Base-by-base conservation (phyloP, 2,888 invertebrate species). In the Pterostichus niger region DNA sequence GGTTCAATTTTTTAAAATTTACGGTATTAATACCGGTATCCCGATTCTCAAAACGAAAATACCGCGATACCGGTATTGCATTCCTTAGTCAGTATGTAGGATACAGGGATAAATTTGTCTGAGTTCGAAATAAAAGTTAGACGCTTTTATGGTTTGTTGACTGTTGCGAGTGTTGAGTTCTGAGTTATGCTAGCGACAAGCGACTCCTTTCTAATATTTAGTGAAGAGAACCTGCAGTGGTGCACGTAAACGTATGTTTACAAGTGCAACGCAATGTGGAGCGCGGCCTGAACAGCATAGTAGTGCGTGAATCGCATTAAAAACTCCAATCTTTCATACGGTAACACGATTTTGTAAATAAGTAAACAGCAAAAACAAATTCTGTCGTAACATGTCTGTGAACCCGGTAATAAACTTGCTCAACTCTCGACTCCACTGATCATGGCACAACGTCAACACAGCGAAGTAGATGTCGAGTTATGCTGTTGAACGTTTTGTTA, bases 351-450 rank as follows among this genome's bases (percentile, higher is more conserved):
- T 79, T 79, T 79, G 61, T 79, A 79, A 79, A 79, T 79, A 79
- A 79, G 64, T 31, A 79, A 64, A 79, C 61, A 13, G 79, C 64
- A 79, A 79, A 82, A 82, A 82, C 73, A 56, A 82, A 82, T 81
- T 82, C 82, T 82, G 73, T 82, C 82, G 82, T 75, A 75, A 73
- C 31, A 68, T 80, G 80, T 68, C 56, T 73, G 73, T 82, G 82
- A 82, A 82, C 82, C 82, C 82, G 82, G 82, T 59, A 82, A 82
- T 82, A 75, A 82, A 82, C 82, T 82, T 82, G 82, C 75, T 71
- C 49, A 59, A 64, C 9, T 64, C 46, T 46, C 80, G 31, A 44
- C 54, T 71, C 75, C 56, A 33, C 56, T 54, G 68, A 75, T 75
- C 82, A 73, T 82, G 82, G 75, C 82, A 82, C 46, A 24, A 59